phyloP scores from a whole-genome alignment of 2,113 vertebrate genomes.

The Halcyon senegalensis region DNA sequence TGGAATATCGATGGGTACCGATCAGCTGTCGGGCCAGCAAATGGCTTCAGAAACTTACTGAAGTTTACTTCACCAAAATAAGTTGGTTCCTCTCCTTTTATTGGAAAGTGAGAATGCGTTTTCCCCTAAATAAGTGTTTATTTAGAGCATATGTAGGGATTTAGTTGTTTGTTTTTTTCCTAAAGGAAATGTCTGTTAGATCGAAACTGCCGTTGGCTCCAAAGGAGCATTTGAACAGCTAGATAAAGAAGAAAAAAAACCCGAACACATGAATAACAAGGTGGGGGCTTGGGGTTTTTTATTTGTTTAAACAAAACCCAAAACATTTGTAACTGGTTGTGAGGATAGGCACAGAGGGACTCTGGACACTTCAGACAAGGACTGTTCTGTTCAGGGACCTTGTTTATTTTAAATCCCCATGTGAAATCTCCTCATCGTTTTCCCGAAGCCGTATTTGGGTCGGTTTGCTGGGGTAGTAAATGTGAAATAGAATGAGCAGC shows the following conservation, averaged over 20 bases:
- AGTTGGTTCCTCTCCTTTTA: background rate
- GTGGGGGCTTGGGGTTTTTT: background rate
- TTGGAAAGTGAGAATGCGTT: background rate
- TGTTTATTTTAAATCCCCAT: background rate
- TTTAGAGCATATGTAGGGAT: background rate
- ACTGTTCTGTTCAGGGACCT: background rate
- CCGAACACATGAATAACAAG: background rate
- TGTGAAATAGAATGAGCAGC: background rate
- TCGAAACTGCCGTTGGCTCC: background rate
- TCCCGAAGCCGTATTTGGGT: background rate
- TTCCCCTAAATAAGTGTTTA: accelerated
- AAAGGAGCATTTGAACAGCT: background rate
- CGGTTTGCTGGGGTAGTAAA: background rate
- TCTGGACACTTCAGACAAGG: background rate
- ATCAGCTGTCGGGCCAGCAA: background rate
- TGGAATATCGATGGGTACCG: background rate
- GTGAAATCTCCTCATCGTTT: background rate
- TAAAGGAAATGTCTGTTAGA: background rate
- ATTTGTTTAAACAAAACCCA: background rate
- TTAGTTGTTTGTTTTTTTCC: background rate
- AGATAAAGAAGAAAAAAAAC: background rate
- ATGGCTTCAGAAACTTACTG: background rate
- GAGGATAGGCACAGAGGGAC: background rate
- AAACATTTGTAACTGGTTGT: background rate
- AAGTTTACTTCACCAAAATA: background rate